Evolutionary conservation across 2,888 invertebrate species (phyloP).

Genomic region (Hedychridium roseum): DNA sequence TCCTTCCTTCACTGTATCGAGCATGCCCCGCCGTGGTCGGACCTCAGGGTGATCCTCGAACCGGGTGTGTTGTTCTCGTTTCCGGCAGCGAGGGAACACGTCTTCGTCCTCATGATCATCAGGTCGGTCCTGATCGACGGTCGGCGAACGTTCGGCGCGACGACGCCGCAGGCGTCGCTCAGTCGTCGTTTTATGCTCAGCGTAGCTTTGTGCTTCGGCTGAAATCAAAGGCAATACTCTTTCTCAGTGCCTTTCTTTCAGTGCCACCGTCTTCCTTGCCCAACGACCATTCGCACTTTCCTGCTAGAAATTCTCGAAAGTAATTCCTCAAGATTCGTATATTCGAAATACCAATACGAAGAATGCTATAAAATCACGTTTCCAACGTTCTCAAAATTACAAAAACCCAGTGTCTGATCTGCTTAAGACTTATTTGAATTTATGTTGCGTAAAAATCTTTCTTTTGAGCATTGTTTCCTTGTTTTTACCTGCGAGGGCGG

Average conservation of each 20-base stretch:
- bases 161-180: constrained; percentile 88
- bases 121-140: constrained; percentile 89
- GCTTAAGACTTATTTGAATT: too few relatives aligned
- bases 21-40: constrained; percentile 47
- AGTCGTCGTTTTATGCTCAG: constrained; percentile 82
- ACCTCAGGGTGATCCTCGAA: constrained; percentile 51
- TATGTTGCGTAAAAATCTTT: too few relatives aligned
- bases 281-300: too few relatives aligned
- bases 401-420: too few relatives aligned
- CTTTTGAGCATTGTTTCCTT: constrained; percentile 1
- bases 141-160: constrained; percentile 86
- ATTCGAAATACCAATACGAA: too few relatives aligned
- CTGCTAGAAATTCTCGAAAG: too few relatives aligned
- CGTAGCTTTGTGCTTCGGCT: constrained; percentile 66
- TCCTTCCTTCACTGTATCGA: constrained; percentile 48
- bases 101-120: constrained; percentile 87
- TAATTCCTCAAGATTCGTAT: too few relatives aligned
- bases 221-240: constrained; percentile 23
- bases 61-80: constrained; percentile 64
- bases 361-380: too few relatives aligned
- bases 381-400: too few relatives aligned
- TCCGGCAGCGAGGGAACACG: constrained; percentile 75
- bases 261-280: too few relatives aligned
- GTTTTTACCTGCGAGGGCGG: constrained; percentile 67
- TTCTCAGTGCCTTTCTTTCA: too few relatives aligned